phyloP scores from a whole-genome alignment of 1,140 invertebrate species.

The Diploscapter pachys region DNA sequence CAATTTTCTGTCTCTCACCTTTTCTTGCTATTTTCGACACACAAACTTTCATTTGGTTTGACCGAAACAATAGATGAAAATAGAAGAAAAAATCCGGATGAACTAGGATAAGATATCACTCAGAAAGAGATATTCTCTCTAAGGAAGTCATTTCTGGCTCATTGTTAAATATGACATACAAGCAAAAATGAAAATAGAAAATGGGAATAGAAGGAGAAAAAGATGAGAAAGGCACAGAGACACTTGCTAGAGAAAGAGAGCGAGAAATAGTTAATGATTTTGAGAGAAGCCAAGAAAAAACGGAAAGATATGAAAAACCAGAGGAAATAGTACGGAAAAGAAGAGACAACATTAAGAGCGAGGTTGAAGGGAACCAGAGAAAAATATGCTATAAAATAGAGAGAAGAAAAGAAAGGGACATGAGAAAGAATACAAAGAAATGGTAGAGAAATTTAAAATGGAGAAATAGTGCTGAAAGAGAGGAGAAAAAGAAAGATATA shows the following conservation, averaged over 20 bases:
- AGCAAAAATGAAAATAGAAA: neutral
- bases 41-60: too few relatives aligned
- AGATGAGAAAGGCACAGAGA: neutral
- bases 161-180: neutral
- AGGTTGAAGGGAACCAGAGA: neutral
- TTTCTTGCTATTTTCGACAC: too few relatives aligned
- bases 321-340: neutral
- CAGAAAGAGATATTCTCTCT: too few relatives aligned
- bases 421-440: neutral
- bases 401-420: neutral
- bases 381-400: neutral
- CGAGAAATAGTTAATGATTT: neutral
- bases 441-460: neutral
- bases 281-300: neutral
- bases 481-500: neutral
- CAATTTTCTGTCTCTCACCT: too few relatives aligned
- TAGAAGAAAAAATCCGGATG: too few relatives aligned
- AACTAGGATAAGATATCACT: too few relatives aligned
- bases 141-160: too few relatives aligned
- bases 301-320: neutral
- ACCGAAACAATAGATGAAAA: too few relatives aligned
- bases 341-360: neutral
- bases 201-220: neutral
- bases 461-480: neutral
- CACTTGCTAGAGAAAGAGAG: neutral